Percentiles rank a stretch among this genome's conserved stretches.
phyloP scores from a whole-genome alignment of 2,888 invertebrate genomes.

The Eristalis pertinax region DNA sequence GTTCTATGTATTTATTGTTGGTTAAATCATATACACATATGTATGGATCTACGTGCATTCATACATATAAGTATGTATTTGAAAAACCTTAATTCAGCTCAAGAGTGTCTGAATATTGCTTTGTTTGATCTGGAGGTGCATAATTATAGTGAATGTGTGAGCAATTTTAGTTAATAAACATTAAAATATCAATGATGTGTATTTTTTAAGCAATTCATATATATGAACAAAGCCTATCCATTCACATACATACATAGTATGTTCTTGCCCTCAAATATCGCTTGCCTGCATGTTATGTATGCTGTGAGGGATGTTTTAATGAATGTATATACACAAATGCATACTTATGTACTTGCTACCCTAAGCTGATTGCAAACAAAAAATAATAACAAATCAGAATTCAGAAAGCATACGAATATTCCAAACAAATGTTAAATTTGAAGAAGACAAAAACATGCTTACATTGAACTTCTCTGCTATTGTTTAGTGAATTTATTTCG shows the following conservation, averaged over 20 bases:
- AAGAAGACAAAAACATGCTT: neutral
- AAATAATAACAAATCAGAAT: neutral
- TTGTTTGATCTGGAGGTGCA: neutral
- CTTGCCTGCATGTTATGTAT: neutral
- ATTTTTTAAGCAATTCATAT: neutral
- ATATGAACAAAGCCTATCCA: neutral
- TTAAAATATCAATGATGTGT: neutral
- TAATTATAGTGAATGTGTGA: neutral
- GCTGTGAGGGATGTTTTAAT: neutral
- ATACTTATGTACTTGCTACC: neutral
- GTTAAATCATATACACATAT: neutral
- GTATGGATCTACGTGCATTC: neutral
- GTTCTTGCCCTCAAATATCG: neutral
- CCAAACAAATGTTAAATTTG: neutral
- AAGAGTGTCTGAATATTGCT: neutral
- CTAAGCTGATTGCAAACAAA: neutral
- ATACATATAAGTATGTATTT: neutral
- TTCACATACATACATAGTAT: neutral
- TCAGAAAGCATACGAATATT: neutral
- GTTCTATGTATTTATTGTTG: neutral
- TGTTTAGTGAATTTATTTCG: conserved; percentile 6
- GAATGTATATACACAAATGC: neutral
- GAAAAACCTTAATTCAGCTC: neutral
- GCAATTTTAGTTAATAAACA: neutral
- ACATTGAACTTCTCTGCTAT: neutral